phyloP scores from a whole-genome alignment of 2,888 invertebrate genomes.

The Ectobius pallidus region DNA sequence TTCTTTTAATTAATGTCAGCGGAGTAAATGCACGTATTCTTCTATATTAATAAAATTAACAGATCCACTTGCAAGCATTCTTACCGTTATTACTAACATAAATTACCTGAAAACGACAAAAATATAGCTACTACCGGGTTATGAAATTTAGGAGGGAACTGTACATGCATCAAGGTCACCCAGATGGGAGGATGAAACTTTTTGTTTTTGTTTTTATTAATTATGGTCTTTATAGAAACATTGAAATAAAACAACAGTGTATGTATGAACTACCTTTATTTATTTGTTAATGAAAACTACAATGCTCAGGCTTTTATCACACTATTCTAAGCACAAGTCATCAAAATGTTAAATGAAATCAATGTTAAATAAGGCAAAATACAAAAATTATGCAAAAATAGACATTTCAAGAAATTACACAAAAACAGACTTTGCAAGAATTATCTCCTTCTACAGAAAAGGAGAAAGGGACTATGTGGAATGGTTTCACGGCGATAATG shows the following conservation, averaged over 20 bases:
- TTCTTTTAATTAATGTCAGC: no score
- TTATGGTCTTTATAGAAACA: not conserved
- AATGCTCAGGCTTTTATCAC: slow-evolving; percentile 42
- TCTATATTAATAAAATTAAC: no score
- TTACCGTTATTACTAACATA: no score
- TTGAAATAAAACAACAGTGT: slow-evolving; percentile 12
- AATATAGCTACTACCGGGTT: no score
- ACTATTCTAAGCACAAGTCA: slow-evolving; percentile 44
- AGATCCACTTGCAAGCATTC: no score
- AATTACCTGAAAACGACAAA: no score
- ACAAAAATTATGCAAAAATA: slow-evolving; percentile 46
- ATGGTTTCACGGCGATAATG: slow-evolving; percentile 36
- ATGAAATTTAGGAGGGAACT: no score
- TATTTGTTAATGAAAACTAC: slow-evolving; percentile 40
- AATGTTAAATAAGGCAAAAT: slow-evolving; percentile 43
- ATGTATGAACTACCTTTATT: slow-evolving; percentile 41
- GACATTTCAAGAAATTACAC: slow-evolving; percentile 44
- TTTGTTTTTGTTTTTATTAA: not conserved
- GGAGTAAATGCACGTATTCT: no score
- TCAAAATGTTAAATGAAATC: slow-evolving; percentile 34
- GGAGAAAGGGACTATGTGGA: slow-evolving; percentile 33
- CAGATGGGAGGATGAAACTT: no score
- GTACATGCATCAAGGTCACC: no score
- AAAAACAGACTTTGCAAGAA: slow-evolving; percentile 40
- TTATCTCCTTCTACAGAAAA: slow-evolving; percentile 35